Percentiles rank a stretch among this genome's conserved stretches.
Conservation (phyloP, 2,797 vertebrate species). For the Stomatorhinus walkeri region DNA sequence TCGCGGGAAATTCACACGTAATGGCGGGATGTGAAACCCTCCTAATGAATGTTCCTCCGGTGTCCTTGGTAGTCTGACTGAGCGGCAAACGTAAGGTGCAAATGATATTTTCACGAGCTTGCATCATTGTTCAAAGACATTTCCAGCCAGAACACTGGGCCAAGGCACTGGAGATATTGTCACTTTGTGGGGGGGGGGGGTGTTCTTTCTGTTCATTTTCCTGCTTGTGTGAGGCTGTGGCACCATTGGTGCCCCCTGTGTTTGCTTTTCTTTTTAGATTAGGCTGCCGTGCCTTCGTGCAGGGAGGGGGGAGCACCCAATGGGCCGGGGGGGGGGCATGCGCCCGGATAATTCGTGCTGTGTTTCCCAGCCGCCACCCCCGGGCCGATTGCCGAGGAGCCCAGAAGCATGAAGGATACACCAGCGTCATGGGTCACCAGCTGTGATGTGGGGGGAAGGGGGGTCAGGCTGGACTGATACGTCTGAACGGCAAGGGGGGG, state of each 20-base stretch:
- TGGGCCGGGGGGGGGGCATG: slow-evolving; percentile 21
- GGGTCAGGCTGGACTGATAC: neutral
- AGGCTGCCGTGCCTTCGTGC: slow-evolving; percentile 17
- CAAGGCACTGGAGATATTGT: neutral
- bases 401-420: neutral
- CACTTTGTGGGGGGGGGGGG: neutral
- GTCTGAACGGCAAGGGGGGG: no score
- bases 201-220: neutral
- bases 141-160: neutral
- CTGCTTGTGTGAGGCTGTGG: neutral
- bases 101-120: slow-evolving; percentile 3
- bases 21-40: neutral
- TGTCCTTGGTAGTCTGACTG: neutral
- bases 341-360: neutral
- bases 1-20: neutral
- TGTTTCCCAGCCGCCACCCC: neutral
- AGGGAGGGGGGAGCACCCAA: slow-evolving; percentile 33
- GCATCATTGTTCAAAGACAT: neutral
- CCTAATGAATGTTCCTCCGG: neutral
- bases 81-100: neutral
- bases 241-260: neutral
- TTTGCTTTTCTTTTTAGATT: slow-evolving; percentile 7
- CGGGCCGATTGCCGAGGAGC: neutral
- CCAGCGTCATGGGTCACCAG: neutral
- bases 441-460: neutral